Evolutionary conservation across 2,888 invertebrate species (phyloP).

Genomic region (Melanostoma mellinum): DNA sequence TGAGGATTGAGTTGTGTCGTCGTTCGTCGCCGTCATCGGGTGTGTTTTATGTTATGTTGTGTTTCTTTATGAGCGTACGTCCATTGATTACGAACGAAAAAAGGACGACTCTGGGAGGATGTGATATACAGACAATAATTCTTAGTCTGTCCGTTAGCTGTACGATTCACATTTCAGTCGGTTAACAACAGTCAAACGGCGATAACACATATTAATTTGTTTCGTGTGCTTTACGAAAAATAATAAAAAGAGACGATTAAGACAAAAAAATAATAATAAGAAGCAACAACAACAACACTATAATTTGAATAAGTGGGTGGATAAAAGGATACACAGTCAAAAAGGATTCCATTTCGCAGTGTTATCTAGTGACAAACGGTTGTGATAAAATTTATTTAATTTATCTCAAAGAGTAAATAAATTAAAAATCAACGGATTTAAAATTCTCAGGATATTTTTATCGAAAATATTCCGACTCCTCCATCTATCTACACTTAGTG

Average conservation of each 20-base stretch:
- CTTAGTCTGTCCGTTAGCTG: slow-evolving; percentile 70
- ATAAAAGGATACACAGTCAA: slow-evolving; percentile 41
- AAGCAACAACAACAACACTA: slow-evolving; percentile 31
- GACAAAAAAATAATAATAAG: slow-evolving; percentile 40
- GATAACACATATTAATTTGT: slow-evolving; percentile 79
- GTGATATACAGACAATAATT: slow-evolving; percentile 74
- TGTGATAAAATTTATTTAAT: slow-evolving; percentile 47
- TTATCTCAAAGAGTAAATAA: slow-evolving; percentile 7
- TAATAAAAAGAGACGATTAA: slow-evolving; percentile 40
- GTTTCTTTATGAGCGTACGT: slow-evolving; percentile 71
- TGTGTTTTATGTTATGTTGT: slow-evolving; percentile 73
- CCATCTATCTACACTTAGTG: slow-evolving; percentile 25
- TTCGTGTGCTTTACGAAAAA: slow-evolving; percentile 48
- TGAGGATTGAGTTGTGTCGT: slow-evolving; percentile 73
- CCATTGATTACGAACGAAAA: slow-evolving; percentile 57
- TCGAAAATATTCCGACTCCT: not conserved
- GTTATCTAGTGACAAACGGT: slow-evolving; percentile 54
- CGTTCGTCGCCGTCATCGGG: slow-evolving; percentile 71
- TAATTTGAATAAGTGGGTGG: slow-evolving; percentile 54
- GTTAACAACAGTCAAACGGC: slow-evolving; percentile 82
- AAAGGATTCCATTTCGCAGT: slow-evolving; percentile 47
- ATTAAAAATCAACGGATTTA: slow-evolving; percentile 59
- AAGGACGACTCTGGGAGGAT: slow-evolving; percentile 70
- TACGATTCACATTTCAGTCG: slow-evolving; percentile 78
- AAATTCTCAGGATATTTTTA: slow-evolving; percentile 69